These are phyloP conservation scores for Meloidogyne hapla DNA, from an alignment of 1,140 invertebrate species.

Conservation along the genomic window DNA sequence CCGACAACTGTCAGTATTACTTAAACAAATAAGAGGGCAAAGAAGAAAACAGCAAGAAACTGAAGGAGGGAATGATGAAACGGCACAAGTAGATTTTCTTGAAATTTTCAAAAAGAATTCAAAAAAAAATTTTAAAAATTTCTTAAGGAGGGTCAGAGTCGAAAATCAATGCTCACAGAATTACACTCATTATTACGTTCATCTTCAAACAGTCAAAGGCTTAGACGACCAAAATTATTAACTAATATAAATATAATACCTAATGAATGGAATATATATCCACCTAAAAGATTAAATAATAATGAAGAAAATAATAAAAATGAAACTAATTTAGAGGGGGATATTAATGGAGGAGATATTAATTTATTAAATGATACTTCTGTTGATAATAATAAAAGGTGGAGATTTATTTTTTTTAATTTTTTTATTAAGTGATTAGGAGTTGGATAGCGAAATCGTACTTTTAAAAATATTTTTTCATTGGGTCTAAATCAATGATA, in stretches of 20 bases:
- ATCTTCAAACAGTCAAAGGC: background rate
- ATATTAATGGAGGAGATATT: background rate
- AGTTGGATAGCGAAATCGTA: too few relatives aligned
- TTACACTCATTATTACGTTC: conserved; percentile 14
- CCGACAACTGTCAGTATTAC: conserved; percentile 21
- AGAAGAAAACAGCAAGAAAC: conserved; percentile 10
- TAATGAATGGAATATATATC: conserved; percentile 29
- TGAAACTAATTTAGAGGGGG: background rate
- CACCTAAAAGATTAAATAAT: background rate
- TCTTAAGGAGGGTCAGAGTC: background rate
- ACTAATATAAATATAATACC: conserved; percentile 33
- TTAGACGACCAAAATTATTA: conserved; percentile 27
- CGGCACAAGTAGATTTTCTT: background rate
- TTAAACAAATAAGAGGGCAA: conserved; percentile 22
- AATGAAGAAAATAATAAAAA: background rate
- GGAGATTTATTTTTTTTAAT: background rate
- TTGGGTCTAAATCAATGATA: too few relatives aligned
- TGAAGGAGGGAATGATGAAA: background rate
- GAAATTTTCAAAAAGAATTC: background rate
- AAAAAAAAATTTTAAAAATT: background rate
- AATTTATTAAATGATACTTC: background rate
- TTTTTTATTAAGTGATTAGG: too few relatives aligned
- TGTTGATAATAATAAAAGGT: background rate
- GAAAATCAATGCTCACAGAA: conserved; percentile 18
- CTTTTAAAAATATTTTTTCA: too few relatives aligned